phyloP scores from a whole-genome alignment of 2,888 invertebrate genomes.

The Hedychridium roseum region DNA sequence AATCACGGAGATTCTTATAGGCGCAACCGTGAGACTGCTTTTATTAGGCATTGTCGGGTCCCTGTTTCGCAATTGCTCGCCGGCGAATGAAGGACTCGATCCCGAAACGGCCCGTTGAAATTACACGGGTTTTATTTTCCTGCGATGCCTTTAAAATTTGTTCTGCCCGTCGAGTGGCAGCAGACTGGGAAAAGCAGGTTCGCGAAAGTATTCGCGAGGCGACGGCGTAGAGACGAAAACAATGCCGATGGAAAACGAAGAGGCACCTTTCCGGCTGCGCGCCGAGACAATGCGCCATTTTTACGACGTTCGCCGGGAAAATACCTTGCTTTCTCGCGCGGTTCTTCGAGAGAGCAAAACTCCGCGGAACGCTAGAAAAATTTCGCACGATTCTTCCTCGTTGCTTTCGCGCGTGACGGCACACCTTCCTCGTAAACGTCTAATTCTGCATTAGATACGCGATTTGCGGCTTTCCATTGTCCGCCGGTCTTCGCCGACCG shows the following conservation, averaged over 20 bases:
- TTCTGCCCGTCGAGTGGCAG: too few relatives aligned
- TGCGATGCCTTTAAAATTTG: too few relatives aligned
- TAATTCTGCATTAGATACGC: slow-evolving; percentile 2
- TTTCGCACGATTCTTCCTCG: slow-evolving; percentile 13
- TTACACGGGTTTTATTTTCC: too few relatives aligned
- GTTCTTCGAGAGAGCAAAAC: not conserved
- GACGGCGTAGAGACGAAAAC: slow-evolving; percentile 22
- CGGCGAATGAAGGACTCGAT: too few relatives aligned
- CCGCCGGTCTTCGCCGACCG: too few relatives aligned
- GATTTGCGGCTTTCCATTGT: slow-evolving; percentile 10
- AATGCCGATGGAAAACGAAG: slow-evolving; percentile 32
- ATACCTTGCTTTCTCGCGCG: slow-evolving; percentile 24
- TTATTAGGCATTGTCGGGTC: too few relatives aligned
- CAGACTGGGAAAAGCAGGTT: too few relatives aligned
- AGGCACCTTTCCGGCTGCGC: slow-evolving; percentile 43
- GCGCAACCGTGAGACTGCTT: too few relatives aligned
- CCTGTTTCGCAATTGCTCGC: too few relatives aligned
- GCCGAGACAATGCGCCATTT: slow-evolving; percentile 48
- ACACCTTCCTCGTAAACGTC: slow-evolving; percentile 13
- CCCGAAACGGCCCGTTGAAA: too few relatives aligned
- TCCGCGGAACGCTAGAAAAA: slow-evolving; percentile 6
- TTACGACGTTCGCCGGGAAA: slow-evolving; percentile 35
- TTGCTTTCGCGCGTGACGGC: slow-evolving; percentile 10
- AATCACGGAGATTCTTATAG: too few relatives aligned
- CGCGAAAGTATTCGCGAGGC: slow-evolving; percentile 9